Conservation (phyloP, 2,113 vertebrate genomes). For the Holacanthus passer region DNA sequence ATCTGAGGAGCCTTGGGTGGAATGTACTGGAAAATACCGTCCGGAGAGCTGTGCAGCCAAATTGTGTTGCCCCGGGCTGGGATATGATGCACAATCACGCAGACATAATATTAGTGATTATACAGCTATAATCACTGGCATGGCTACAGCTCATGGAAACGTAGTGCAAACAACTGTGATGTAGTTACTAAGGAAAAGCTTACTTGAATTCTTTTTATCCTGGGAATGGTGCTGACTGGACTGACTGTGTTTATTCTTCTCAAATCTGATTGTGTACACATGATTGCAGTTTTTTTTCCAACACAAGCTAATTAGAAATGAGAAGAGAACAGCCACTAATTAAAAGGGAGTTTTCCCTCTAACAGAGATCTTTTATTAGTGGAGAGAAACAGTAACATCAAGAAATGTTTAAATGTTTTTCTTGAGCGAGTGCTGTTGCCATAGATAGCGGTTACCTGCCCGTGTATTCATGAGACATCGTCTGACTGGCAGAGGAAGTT, state of each 20-base stretch:
- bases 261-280: constrained; percentile 27
- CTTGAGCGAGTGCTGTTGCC: not conserved
- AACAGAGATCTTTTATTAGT: not conserved
- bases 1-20: constrained; percentile 46
- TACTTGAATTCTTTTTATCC: constrained; percentile 34
- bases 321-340: not conserved
- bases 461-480: not conserved
- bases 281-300: constrained; percentile 21
- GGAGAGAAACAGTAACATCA: not conserved
- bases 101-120: constrained; percentile 75
- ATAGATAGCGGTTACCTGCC: constrained; percentile 6
- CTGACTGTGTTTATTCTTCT: constrained; percentile 31
- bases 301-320: constrained; percentile 27
- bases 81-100: constrained; percentile 71
- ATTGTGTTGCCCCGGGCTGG: constrained; percentile 52
- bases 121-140: constrained; percentile 55
- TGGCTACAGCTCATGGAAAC: constrained; percentile 44
- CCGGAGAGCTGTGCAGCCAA: not conserved
- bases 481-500: constrained; percentile 62
- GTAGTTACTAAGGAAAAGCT: constrained; percentile 38
- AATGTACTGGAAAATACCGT: constrained; percentile 71
- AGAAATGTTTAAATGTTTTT: not conserved
- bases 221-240: constrained; percentile 34
- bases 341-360: not conserved
- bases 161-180: constrained; percentile 29